Conservation (phyloP, 2,113 vertebrate species). For the Muntiacus muntjak region DNA sequence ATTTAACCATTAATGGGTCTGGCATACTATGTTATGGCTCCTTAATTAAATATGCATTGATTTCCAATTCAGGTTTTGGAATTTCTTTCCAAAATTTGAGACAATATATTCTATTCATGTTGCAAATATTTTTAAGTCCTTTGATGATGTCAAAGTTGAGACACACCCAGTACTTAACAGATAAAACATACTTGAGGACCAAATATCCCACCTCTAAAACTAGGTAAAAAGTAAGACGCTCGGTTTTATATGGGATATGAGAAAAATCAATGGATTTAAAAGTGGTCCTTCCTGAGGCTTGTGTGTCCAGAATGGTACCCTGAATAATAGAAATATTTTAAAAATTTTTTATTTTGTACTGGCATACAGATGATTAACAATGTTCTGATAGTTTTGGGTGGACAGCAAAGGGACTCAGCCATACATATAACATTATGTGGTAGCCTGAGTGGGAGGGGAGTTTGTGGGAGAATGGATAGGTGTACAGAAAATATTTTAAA, state of each 20-base stretch:
- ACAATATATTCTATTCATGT: neutral
- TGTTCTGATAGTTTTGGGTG: neutral
- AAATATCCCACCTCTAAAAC: neutral
- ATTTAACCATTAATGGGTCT: neutral
- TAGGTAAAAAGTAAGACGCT: neutral
- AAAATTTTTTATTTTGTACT: neutral
- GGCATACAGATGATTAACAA: neutral
- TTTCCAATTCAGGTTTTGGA: neutral
- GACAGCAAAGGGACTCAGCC: neutral
- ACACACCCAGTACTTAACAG: neutral
- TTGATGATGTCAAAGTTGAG: neutral
- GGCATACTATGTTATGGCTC: neutral
- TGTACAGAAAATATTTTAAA: neutral
- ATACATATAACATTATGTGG: neutral
- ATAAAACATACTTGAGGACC: neutral
- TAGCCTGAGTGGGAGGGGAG: neutral
- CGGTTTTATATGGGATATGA: neutral
- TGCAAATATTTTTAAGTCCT: neutral
- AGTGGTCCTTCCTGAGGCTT: neutral
- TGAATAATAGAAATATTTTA: neutral
- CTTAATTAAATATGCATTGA: neutral
- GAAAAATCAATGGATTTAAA: neutral
- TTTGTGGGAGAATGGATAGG: neutral
- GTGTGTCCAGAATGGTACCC: neutral
- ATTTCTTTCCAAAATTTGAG: neutral